A percentile compares a stretch with the other conserved stretches of the same genome.
These are phyloP conservation scores for Apis laboriosa DNA, from an alignment of 1,140 invertebrate species.

Conservation along the genomic window DNA sequence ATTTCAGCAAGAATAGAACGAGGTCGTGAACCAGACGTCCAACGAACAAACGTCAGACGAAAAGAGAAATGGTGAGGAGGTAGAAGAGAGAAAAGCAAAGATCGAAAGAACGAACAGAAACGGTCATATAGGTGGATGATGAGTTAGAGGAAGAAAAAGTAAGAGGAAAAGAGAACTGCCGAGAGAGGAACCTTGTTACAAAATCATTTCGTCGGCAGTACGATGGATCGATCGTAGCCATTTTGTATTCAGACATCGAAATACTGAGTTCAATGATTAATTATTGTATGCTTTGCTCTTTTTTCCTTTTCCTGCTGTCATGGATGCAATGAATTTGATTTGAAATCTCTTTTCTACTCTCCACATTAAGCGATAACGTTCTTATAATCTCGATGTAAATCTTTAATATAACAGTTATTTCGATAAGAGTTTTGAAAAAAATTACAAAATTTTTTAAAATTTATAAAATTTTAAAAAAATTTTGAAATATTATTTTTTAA, in stretches of 20 bases:
- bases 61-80: slow-evolving; percentile 22
- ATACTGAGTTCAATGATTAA: slow-evolving; percentile 60
- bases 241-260: slow-evolving; percentile 59
- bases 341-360: slow-evolving; percentile 6
- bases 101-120: slow-evolving; percentile 23
- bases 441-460: not conserved
- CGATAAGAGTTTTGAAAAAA: not conserved
- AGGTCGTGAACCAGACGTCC: slow-evolving; percentile 66
- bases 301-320: slow-evolving; percentile 26
- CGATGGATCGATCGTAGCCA: slow-evolving; percentile 65
- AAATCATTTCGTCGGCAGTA: slow-evolving; percentile 61
- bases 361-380: not conserved
- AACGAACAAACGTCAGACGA: slow-evolving; percentile 36
- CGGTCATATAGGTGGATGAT: slow-evolving; percentile 25
- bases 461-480: not conserved
- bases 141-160: not conserved
- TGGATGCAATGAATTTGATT: slow-evolving; percentile 32
- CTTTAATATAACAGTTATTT: no score
- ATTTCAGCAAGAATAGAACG: slow-evolving; percentile 67
- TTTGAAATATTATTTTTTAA: not conserved
- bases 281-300: slow-evolving; percentile 34
- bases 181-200: slow-evolving; percentile 52
- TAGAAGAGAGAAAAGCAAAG: slow-evolving; percentile 21
- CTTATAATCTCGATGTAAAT: not conserved
- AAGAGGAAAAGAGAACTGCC: slow-evolving; percentile 13